Percentiles rank a stretch among this genome's conserved stretches.
Conservation (phyloP, 2,797 vertebrate species). For the Botia kubotai region DNA sequence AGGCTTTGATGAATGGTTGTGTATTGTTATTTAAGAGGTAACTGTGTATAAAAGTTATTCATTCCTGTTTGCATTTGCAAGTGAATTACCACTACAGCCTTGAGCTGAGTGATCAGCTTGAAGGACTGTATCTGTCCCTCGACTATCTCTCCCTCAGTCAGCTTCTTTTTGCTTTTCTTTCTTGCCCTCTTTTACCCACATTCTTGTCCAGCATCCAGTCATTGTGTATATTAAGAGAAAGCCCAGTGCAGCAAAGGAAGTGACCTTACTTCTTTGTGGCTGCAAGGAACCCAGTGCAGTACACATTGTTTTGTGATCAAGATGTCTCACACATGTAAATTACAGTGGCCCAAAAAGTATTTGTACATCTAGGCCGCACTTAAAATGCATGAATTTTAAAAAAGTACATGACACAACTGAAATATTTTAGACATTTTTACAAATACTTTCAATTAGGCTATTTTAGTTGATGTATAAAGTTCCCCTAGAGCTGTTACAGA, state of each 20-base stretch:
- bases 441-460: not conserved
- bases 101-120: conserved; percentile 29
- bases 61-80: conserved; percentile 45
- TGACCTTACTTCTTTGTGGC: conserved; percentile 78
- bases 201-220: conserved; percentile 75
- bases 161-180: conserved; percentile 16
- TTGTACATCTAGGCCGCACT: not conserved
- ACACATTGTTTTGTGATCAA: conserved; percentile 15
- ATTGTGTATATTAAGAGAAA: conserved; percentile 77
- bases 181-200: not conserved
- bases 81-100: conserved; percentile 47
- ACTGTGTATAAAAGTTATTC: conserved; percentile 39
- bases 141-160: conserved; percentile 25
- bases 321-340: conserved; percentile 30
- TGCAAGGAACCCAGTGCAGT: conserved; percentile 60
- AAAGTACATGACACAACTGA: not conserved
- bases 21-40: conserved; percentile 60
- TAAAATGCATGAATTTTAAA: not conserved
- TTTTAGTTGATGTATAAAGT: not conserved
- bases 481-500: not conserved
- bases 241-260: conserved; percentile 78
- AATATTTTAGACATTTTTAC: not conserved
- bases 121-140: conserved; percentile 46
- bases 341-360: conserved; percentile 2
- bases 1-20: conserved; percentile 27